A percentile compares a stretch with the other conserved stretches of the same genome.
These are phyloP conservation scores for Caenorhabditis virilis DNA, from an alignment of 2,888 invertebrate genomes.

Conservation along the genomic window DNA sequence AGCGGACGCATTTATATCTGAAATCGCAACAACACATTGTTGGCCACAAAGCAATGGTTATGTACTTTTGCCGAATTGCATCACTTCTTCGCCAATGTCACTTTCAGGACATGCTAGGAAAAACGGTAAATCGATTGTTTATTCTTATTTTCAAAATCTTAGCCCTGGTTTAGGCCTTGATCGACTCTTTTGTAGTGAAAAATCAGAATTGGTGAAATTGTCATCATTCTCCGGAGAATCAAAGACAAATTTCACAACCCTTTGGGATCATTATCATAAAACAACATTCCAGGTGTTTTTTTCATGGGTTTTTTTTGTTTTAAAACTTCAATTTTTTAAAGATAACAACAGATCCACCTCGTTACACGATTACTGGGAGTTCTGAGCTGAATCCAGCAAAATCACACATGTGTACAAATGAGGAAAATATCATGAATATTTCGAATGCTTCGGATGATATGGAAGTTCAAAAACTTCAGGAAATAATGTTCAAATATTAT, in stretches of 20 bases:
- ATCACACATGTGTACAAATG: neutral
- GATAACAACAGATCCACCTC: neutral
- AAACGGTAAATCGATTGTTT: too few relatives aligned
- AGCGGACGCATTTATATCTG: too few relatives aligned
- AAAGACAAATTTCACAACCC: slow-evolving; percentile 11
- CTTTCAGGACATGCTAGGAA: too few relatives aligned
- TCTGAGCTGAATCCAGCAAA: neutral
- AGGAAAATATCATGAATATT: neutral
- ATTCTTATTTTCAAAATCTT: too few relatives aligned
- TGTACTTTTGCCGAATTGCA: slow-evolving; percentile 19
- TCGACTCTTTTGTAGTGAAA: slow-evolving; percentile 17
- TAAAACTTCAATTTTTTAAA: neutral
- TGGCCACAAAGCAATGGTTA: too few relatives aligned
- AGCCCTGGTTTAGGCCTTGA: too few relatives aligned
- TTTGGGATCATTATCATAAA: slow-evolving; percentile 35
- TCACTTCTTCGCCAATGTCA: slow-evolving; percentile 15
- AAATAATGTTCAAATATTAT: slow-evolving; percentile 11
- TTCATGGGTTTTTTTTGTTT: neutral
- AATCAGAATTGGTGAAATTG: slow-evolving; percentile 15
- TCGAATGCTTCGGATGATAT: neutral
- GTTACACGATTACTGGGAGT: neutral
- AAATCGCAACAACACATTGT: too few relatives aligned
- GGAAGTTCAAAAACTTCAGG: neutral
- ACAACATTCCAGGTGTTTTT: slow-evolving; percentile 10
- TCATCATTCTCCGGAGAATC: neutral